Evolutionary conservation across 2,797 vertebrate genomes (phyloP).

Genomic region (Columba guinea): DNA sequence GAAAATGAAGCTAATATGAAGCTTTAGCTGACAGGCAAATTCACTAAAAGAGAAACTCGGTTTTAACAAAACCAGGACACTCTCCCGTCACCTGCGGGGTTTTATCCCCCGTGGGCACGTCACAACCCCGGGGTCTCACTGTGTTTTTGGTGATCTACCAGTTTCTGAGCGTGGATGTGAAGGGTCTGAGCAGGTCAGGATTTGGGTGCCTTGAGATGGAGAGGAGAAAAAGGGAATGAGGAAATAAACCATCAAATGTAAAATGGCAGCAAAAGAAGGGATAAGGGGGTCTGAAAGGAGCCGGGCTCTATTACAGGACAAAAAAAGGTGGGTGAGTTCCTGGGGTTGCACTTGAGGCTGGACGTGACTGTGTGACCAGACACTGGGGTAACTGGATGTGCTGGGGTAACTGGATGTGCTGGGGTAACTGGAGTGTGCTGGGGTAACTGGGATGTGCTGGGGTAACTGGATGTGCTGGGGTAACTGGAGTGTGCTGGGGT

Average conservation of each 20-base stretch:
- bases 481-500: too few species aligned
- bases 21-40: too few species aligned
- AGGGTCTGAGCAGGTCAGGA: neutral
- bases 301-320: neutral
- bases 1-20: too few species aligned
- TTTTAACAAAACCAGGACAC: too few species aligned
- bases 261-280: too few species aligned
- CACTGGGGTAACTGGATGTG: too few species aligned
- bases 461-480: too few species aligned
- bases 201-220: rapidly evolving
- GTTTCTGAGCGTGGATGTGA: rapidly evolving
- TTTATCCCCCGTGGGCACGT: neutral
- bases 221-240: neutral
- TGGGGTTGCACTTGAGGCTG: neutral
- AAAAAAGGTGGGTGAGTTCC: rapidly evolving
- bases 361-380: neutral
- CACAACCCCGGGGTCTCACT: neutral
- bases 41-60: too few species aligned
- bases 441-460: too few species aligned
- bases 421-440: too few species aligned
- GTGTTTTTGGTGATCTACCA: rapidly evolving
- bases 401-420: too few species aligned
- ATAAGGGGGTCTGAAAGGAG: too few species aligned
- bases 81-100: neutral
- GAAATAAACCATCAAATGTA: rapidly evolving